Evolutionary conservation across 2,888 invertebrate species (phyloP), one percentile per base, ranked within the genome.

Genomic region (Thereva unica): DNA sequence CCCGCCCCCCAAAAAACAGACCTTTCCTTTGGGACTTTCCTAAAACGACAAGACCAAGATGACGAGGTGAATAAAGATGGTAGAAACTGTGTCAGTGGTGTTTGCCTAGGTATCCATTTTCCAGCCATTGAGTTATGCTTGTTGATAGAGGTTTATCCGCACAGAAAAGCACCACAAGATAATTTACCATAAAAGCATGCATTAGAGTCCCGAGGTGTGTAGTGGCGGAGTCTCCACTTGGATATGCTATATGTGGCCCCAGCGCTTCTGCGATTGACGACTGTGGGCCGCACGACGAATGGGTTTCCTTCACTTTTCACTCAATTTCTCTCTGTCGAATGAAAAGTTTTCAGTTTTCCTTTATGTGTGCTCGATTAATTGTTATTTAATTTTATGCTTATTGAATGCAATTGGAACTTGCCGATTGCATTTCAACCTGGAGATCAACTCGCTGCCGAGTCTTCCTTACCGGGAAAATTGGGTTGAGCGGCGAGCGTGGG

Each of bases 1-100:
- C 23, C 1, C 23, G 1, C 23, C 23, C 23, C 2, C 23, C 1
- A 23, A 23, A 23, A 23, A 23, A 42, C 44, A 9, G 44, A 1
- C 12, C n/a, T 56, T 44, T 56, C 10, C 56, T 59, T 38, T 59
- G 47, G 37, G 45, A 12, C 10, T 47, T 59, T 44, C 45, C 34
- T 9, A 12, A 47, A 59, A 10, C 38, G 34, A 47, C 12, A 45
- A 59, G 38, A 10, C 57, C 9, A 59, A 37, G 37, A 45, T 10
- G 12, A 10, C 10, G 40, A 61, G 41, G 40, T 23, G 50, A 61
- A 59, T 47, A 41, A 45, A 23, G 61, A 61, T 49, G 61, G 40
- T 50, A 50, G 50, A 61, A 47, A 47, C 50, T 61, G 61, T 61
- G 61, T 61, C 61, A 61, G 50, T 61, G 40, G 61, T 50, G 50